Evolutionary conservation across 2,888 invertebrate species (phyloP).

Genomic region (Melinaea marsaeus): DNA sequence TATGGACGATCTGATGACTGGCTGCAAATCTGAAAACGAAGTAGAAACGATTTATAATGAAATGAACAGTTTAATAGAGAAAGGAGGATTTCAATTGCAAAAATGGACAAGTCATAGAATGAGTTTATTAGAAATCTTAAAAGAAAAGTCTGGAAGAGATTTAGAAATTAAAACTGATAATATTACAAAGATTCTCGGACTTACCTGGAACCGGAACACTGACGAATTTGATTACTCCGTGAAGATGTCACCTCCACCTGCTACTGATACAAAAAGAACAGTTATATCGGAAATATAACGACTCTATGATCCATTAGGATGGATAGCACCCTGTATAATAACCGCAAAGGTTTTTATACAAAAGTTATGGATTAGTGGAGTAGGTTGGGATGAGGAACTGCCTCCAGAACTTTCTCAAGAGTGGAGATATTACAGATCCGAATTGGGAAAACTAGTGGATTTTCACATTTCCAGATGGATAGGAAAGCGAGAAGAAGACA

Average conservation of each 20-base stretch:
- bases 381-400: conserved; percentile 8
- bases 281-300: conserved; percentile 10
- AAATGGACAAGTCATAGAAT: too few relatives aligned
- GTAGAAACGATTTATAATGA: conserved; percentile 31
- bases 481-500: background rate
- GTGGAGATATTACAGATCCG: background rate
- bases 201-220: too few relatives aligned
- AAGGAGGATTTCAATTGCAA: too few relatives aligned
- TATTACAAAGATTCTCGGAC: too few relatives aligned
- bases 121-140: too few relatives aligned
- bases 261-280: conserved; percentile 1
- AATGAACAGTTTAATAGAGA: conserved; percentile 25
- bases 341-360: conserved; percentile 8
- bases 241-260: background rate
- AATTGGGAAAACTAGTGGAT: background rate
- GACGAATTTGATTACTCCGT: too few relatives aligned
- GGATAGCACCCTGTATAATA: conserved; percentile 7
- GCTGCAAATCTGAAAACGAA: conserved; percentile 31
- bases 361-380: conserved; percentile 5
- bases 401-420: background rate
- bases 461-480: background rate
- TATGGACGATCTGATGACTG: conserved; percentile 36
- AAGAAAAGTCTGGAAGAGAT: too few relatives aligned
- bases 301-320: conserved; percentile 7
- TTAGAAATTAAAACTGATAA: too few relatives aligned